These are phyloP conservation scores for Sipha flava DNA, from an alignment of 1,140 invertebrate species.

Conservation along the genomic window DNA sequence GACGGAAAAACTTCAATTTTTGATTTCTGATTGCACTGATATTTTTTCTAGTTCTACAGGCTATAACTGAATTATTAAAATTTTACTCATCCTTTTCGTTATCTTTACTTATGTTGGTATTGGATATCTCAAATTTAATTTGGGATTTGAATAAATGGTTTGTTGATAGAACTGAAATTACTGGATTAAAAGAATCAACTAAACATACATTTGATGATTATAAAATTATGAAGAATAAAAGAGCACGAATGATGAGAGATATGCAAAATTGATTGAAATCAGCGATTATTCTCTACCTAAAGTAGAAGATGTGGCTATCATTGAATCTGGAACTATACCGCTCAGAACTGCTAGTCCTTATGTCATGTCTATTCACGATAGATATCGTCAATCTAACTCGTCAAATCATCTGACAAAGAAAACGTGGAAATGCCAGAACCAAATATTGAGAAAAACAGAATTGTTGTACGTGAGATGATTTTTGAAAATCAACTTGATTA, in stretches of 20 bases:
- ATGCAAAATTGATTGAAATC: constrained; percentile 16
- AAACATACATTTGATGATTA: constrained; percentile 4
- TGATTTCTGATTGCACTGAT: too few relatives aligned
- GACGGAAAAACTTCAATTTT: too few relatives aligned
- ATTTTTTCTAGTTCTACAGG: too few relatives aligned
- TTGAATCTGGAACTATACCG: background rate
- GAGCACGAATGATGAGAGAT: constrained; percentile 7
- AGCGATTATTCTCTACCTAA: constrained; percentile 13
- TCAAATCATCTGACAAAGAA: constrained; percentile 2
- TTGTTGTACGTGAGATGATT: too few relatives aligned
- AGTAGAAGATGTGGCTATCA: constrained; percentile 11
- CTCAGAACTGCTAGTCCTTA: constrained; percentile 20
- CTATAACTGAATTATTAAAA: too few relatives aligned
- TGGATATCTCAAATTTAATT: background rate
- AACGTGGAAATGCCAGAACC: background rate
- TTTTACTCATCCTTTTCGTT: too few relatives aligned
- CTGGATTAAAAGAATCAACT: background rate
- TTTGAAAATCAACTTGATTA: background rate
- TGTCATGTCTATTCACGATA: background rate
- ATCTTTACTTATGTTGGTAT: too few relatives aligned
- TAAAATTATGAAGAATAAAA: background rate
- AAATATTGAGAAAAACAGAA: background rate
- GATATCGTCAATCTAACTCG: background rate
- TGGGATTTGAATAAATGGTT: background rate
- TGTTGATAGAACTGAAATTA: background rate